These are phyloP conservation scores for Nibea albiflora DNA, from an alignment of 2,113 vertebrate species.

Conservation along the genomic window DNA sequence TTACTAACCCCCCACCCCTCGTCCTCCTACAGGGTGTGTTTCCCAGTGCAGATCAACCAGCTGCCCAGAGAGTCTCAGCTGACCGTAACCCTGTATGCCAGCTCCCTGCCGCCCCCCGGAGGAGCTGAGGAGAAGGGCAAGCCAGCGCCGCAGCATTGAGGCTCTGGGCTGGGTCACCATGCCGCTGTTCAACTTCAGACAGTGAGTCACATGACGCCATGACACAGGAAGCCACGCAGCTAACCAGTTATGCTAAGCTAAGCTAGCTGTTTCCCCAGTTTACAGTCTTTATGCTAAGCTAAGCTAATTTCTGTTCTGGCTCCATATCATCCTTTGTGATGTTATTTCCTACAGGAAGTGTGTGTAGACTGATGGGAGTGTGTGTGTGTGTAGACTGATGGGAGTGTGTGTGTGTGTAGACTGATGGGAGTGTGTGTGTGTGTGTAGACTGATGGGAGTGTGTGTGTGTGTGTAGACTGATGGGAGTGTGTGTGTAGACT, in stretches of 20 bases:
- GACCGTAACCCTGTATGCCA: slow-evolving; percentile 90
- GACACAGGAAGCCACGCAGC: not conserved
- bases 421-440: slow-evolving; percentile 36
- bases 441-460: slow-evolving; percentile 3
- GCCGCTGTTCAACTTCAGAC: slow-evolving; percentile 97
- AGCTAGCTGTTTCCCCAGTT: too few species aligned
- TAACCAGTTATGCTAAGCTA: too few species aligned
- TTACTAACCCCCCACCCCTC: not conserved
- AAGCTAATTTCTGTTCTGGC: not conserved
- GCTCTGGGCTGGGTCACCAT: slow-evolving; percentile 96
- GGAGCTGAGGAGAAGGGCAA: slow-evolving; percentile 89
- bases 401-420: slow-evolving; percentile 25
- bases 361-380: slow-evolving; percentile 10
- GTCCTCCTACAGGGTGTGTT: slow-evolving; percentile 75
- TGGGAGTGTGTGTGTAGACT: too few species aligned
- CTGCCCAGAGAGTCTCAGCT: slow-evolving; percentile 94
- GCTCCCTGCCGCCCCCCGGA: slow-evolving; percentile 88
- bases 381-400: slow-evolving; percentile 36
- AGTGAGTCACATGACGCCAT: slow-evolving; percentile 83
- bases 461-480: too few species aligned
- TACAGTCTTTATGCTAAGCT: too few species aligned
- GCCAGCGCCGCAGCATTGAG: slow-evolving; percentile 89
- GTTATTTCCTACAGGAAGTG: slow-evolving; percentile 14
- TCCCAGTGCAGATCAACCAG: slow-evolving; percentile 85
- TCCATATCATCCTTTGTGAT: slow-evolving; percentile 2